Evolutionary conservation across 2,797 vertebrate genomes (phyloP).

Genomic region (Malacoctenus gilli): DNA sequence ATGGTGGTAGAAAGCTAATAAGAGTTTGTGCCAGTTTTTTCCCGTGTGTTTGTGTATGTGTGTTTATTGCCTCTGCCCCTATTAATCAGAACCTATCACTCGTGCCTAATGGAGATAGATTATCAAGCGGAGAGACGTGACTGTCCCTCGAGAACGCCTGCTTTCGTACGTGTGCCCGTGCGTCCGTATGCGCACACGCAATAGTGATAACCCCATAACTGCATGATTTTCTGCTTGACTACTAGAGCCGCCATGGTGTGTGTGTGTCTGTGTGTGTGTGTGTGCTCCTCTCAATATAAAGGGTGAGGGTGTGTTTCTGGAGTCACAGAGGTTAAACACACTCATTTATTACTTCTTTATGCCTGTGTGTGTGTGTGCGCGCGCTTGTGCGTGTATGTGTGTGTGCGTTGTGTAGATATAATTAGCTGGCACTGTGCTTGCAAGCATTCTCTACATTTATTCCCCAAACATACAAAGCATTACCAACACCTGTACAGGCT

Average conservation of each 20-base stretch:
- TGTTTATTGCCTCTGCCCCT: slow-evolving; percentile 54
- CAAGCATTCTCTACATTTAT: slow-evolving; percentile 36
- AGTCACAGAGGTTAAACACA: slow-evolving; percentile 64
- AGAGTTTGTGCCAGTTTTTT: slow-evolving; percentile 52
- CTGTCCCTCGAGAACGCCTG: slow-evolving; percentile 58
- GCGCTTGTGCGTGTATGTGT: slow-evolving; percentile 2
- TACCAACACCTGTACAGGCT: slow-evolving; percentile 44
- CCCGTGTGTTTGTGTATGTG: slow-evolving; percentile 50
- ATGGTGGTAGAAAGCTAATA: slow-evolving; percentile 45
- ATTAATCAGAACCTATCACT: slow-evolving; percentile 79
- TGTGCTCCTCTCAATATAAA: slow-evolving; percentile 48
- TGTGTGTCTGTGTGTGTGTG: no score
- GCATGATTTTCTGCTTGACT: slow-evolving; percentile 66
- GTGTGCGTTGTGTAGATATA: slow-evolving; percentile 23
- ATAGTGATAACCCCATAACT: slow-evolving; percentile 45
- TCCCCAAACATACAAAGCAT: slow-evolving; percentile 52
- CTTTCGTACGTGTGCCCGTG: background rate
- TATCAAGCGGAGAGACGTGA: slow-evolving; percentile 71
- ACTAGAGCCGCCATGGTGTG: slow-evolving; percentile 42
- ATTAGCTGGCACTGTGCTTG: slow-evolving; percentile 52
- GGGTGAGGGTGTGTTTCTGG: slow-evolving; percentile 47
- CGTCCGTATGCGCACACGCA: slow-evolving; percentile 16
- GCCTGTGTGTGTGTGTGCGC: no score
- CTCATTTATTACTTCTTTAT: slow-evolving; percentile 55
- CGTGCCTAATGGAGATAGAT: slow-evolving; percentile 78